Evolutionary conservation across 2,888 invertebrate species (phyloP), one percentile per base, ranked within the genome.

Genomic region (Brenthis daphne): DNA sequence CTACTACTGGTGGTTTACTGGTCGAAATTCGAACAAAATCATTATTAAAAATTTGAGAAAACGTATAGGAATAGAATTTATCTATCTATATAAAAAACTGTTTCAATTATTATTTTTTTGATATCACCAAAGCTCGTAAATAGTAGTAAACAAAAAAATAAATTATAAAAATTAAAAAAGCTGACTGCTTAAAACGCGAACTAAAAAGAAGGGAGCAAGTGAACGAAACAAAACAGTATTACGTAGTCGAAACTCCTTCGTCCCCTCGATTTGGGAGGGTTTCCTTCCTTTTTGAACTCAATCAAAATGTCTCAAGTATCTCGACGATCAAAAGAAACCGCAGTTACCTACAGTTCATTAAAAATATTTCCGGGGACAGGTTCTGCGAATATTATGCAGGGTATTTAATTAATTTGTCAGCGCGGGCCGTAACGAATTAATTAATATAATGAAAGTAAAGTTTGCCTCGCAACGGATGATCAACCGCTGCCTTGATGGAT

Each of bases 361-460:
- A 57, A 65, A 67, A 58, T 64, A 64, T 58, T 58, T 48, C 58
- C 58, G 24, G 24, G 20, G 43, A 58, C 58, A 48, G 58, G 29
- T 70, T 61, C 54, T 48, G 55, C 51, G 51, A 54, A 61, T 65
- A 65, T 61, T 65, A 61, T 67, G 60, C 58, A 64, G 56, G 58
- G 64, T 69, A 69, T 69, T 71, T 69, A 69, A 71, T 71, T 64
- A 71, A 71, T 71, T 69, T 71, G 67, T 64, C 66, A 67, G 64
- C 50, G 64, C 51, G 53, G 57, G 61, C 37, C 67, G 69, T 67
- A 67, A 69, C 67, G 64, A 71, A 69, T 71, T 71, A 71, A 71
- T 71, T 71, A 71, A 69, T 67, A 69, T 71, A 71, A 71, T 69
- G 69, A 71, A 71, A 69, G 64, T 71, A 64, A 71, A 69, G 63